Conservation (phyloP, 2,797 vertebrate species). For the Mico argentatus region DNA sequence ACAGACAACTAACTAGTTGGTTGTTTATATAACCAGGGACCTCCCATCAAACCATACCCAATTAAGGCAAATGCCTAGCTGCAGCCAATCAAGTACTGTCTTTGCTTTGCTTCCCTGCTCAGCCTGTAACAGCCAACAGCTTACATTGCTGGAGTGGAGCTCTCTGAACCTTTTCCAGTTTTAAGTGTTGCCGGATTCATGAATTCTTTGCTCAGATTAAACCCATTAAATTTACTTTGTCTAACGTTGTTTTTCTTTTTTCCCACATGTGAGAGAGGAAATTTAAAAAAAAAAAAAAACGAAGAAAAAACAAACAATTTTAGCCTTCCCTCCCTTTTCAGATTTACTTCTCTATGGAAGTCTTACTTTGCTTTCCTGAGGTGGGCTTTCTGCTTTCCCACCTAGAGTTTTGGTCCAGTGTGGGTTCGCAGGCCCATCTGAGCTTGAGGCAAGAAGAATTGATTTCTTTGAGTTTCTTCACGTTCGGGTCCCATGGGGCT, state of each 20-base stretch:
- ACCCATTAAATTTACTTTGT: not conserved
- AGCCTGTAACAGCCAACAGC: not conserved
- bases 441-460: not conserved
- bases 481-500: not conserved
- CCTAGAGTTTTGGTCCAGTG: not conserved
- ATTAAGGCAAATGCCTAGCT: not conserved
- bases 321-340: not conserved
- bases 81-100: not conserved
- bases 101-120: not conserved
- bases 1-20: not conserved
- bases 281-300: not conserved
- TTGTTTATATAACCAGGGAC: not conserved
- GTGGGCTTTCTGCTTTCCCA: not conserved
- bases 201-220: not conserved
- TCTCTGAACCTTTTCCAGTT: not conserved
- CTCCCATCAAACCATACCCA: not conserved
- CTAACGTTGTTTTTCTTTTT: not conserved
- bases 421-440: not conserved
- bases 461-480: not conserved
- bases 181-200: not conserved
- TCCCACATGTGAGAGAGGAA: not conserved
- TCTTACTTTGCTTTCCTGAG: not conserved
- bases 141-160: not conserved
- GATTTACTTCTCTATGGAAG: not conserved
- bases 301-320: not conserved